A percentile compares a stretch with the other conserved stretches of the same genome.
Conservation (phyloP, 1,140 invertebrate genomes). For the Drosophila eugracilis region DNA sequence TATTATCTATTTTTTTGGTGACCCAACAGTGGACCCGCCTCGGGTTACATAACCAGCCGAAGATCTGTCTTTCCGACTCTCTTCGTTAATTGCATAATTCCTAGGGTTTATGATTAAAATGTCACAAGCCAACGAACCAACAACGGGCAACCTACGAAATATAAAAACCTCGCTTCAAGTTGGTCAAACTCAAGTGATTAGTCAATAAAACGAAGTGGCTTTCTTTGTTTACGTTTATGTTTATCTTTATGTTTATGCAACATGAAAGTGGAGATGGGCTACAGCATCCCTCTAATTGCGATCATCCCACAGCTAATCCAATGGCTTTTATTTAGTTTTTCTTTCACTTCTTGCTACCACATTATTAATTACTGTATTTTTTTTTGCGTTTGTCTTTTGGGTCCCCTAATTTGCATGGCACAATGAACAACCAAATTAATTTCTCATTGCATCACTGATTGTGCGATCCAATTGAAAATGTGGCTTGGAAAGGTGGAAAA, state of each 20-base stretch:
- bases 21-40: conserved; percentile 52
- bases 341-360: conserved; percentile 14
- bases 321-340: conserved; percentile 22
- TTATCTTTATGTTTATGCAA: conserved; percentile 46
- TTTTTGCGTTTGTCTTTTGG: conserved; percentile 11
- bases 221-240: conserved; percentile 44
- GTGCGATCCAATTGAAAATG: conserved; percentile 22
- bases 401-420: conserved; percentile 38
- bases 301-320: conserved; percentile 42
- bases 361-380: conserved; percentile 36
- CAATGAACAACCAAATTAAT: conserved; percentile 29
- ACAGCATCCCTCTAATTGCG: conserved; percentile 34
- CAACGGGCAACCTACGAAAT: conserved; percentile 34
- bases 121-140: conserved; percentile 69
- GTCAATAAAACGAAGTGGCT: conserved; percentile 46
- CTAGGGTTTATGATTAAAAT: conserved; percentile 65
- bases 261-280: conserved; percentile 17
- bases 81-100: conserved; percentile 71
- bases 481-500: background rate
- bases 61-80: conserved; percentile 46
- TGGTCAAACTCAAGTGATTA: conserved; percentile 63
- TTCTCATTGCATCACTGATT: conserved; percentile 45
- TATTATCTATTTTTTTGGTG: conserved; percentile 65
- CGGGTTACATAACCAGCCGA: conserved; percentile 58
- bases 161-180: conserved; percentile 34